Evolutionary conservation across 64 coral and sea anemone genomes (phyloP).

Genomic region (Montipora foliosa): DNA sequence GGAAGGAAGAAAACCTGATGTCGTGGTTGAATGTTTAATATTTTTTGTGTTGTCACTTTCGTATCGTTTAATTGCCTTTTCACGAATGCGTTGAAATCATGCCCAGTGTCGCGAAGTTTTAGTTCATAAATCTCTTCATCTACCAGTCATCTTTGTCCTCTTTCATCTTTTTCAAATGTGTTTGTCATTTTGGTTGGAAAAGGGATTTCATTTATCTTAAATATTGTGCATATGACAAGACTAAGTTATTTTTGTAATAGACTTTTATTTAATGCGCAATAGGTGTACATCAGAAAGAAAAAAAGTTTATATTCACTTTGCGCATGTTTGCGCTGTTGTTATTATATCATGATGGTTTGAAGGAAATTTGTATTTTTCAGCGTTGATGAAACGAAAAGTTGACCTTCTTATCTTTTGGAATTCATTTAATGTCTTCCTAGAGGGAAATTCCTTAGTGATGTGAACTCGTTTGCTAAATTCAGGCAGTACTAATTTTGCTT

Average conservation of each 20-base stretch:
- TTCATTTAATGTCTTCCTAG: not conserved
- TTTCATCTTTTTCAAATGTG: not conserved
- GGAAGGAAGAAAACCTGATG: no score
- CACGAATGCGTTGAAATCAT: no score
- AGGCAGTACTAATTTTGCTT: not conserved
- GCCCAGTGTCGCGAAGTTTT: no score
- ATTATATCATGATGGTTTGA: not conserved
- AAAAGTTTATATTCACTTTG: not conserved
- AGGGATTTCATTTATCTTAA: constrained; percentile 10
- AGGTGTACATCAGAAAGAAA: not conserved
- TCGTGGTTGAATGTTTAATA: no score
- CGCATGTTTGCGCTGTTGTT: not conserved
- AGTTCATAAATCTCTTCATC: no score
- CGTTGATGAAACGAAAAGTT: not conserved
- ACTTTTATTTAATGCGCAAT: constrained; percentile 31
- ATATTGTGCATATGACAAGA: constrained; percentile 13
- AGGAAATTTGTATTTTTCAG: not conserved
- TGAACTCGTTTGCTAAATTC: not conserved
- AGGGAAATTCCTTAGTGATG: not conserved
- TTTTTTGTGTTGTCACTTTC: no score
- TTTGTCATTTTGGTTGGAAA: not conserved
- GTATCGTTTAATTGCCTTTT: no score
- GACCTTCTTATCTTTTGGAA: not conserved
- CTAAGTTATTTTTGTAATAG: constrained; percentile 49
- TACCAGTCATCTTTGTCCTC: no score